Conservation (phyloP, 2,113 vertebrate genomes). For the Alligator mississippiensis region DNA sequence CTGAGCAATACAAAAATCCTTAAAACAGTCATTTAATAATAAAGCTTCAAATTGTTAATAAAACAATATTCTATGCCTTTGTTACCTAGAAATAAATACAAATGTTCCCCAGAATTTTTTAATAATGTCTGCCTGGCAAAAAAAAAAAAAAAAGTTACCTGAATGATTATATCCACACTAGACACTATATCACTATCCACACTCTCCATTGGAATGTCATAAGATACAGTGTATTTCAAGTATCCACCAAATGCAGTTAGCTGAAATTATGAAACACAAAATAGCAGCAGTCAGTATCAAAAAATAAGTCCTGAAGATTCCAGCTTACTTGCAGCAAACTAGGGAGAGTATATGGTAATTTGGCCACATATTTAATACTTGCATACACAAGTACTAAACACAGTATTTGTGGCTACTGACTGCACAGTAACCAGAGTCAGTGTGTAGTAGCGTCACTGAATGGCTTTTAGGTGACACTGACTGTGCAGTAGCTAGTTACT, state of each 20-base stretch:
- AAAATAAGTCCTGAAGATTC: not conserved
- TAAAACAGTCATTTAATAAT: not conserved
- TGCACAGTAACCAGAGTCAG: too few relatives aligned
- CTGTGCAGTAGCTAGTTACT: too few relatives aligned
- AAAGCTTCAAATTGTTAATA: not conserved
- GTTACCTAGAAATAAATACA: rapidly evolving
- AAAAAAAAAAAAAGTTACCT: constrained; percentile 73
- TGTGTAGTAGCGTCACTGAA: too few relatives aligned
- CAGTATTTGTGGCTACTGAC: too few relatives aligned
- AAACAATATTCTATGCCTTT: not conserved
- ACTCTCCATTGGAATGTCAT: constrained; percentile 80
- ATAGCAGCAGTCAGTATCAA: not conserved
- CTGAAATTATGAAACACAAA: constrained; percentile 71
- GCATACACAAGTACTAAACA: too few relatives aligned
- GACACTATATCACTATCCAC: constrained; percentile 77
- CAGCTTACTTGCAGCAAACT: not conserved
- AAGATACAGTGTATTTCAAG: constrained; percentile 85
- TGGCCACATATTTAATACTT: too few relatives aligned
- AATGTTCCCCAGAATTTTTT: not conserved
- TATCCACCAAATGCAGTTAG: constrained; percentile 84
- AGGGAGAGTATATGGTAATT: not conserved
- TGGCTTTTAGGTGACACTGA: too few relatives aligned
- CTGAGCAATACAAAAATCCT: not conserved
- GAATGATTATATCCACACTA: constrained; percentile 82
- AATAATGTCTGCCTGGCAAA: not conserved